Evolutionary conservation across 2,797 vertebrate species (phyloP).

Genomic region (Prunella strophiata): DNA sequence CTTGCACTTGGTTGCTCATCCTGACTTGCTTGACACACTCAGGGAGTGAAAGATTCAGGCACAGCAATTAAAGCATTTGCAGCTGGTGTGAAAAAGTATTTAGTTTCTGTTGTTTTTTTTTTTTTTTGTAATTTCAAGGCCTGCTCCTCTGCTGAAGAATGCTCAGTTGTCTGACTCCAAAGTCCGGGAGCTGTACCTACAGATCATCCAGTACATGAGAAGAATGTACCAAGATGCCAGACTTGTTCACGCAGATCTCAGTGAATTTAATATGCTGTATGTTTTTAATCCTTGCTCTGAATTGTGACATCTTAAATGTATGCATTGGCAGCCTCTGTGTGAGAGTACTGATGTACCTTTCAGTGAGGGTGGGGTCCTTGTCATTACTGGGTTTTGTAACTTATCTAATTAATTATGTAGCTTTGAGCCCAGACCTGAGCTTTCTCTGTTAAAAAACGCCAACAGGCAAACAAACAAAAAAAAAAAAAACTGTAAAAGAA

Average conservation of each 20-base stretch:
- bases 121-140: conserved; percentile 75
- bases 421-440: background rate
- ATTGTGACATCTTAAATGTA: background rate
- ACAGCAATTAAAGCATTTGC: background rate
- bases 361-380: background rate
- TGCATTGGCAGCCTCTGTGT: background rate
- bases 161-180: conserved; percentile 87
- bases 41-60: background rate
- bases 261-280: conserved; percentile 97
- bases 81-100: background rate
- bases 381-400: background rate
- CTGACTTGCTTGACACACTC: background rate
- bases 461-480: background rate
- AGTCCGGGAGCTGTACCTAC: conserved; percentile 89
- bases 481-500: background rate
- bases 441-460: background rate
- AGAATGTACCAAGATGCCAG: conserved; percentile 92
- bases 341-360: background rate
- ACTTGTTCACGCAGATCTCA: conserved; percentile 96
- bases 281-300: conserved; percentile 52
- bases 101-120: background rate
- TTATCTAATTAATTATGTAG: background rate
- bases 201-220: conserved; percentile 92
- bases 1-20: background rate
- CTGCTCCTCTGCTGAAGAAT: conserved; percentile 94